Evolutionary conservation across 2,797 vertebrate genomes (phyloP).

Genomic region (Notolabrus celidotus): DNA sequence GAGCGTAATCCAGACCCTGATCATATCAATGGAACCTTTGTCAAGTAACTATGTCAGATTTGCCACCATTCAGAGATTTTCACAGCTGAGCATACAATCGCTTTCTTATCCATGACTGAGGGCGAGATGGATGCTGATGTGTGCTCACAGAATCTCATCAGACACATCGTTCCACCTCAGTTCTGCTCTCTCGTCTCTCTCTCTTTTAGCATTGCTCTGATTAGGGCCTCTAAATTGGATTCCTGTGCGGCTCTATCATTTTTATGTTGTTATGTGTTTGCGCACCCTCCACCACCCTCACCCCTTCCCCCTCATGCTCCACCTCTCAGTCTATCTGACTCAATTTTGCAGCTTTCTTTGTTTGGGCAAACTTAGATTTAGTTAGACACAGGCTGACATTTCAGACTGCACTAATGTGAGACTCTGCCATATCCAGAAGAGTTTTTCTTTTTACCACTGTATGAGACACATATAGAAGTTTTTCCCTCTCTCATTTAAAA

Average conservation of each 20-base stretch:
- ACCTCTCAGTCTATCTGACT: conserved; percentile 45
- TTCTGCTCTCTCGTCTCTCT: conserved; percentile 52
- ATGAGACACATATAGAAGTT: conserved; percentile 12
- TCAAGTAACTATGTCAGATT: conserved; percentile 59
- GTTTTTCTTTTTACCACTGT: conserved; percentile 34
- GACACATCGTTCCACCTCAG: conserved; percentile 69
- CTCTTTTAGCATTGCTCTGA: conserved; percentile 58
- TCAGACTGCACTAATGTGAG: conserved; percentile 33
- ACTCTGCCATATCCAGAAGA: conserved; percentile 27
- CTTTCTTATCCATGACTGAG: conserved; percentile 39
- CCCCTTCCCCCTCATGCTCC: conserved; percentile 5
- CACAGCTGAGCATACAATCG: conserved; percentile 39
- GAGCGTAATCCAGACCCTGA: conserved; percentile 44
- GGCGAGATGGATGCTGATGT: conserved; percentile 54
- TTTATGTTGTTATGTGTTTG: conserved; percentile 63
- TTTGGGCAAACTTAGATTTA: conserved; percentile 43
- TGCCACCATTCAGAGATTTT: conserved; percentile 47
- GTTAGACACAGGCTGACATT: conserved; percentile 48
- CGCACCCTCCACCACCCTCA: conserved; percentile 8
- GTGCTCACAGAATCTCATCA: conserved; percentile 70
- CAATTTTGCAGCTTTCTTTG: conserved; percentile 35
- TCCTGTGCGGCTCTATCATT: conserved; percentile 58
- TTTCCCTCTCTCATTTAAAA: conserved; percentile 15
- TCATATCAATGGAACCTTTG: conserved; percentile 53
- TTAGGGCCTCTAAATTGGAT: conserved; percentile 74